phyloP scores from a whole-genome alignment of 2,113 vertebrate species.

The Phoenicopterus ruber region DNA sequence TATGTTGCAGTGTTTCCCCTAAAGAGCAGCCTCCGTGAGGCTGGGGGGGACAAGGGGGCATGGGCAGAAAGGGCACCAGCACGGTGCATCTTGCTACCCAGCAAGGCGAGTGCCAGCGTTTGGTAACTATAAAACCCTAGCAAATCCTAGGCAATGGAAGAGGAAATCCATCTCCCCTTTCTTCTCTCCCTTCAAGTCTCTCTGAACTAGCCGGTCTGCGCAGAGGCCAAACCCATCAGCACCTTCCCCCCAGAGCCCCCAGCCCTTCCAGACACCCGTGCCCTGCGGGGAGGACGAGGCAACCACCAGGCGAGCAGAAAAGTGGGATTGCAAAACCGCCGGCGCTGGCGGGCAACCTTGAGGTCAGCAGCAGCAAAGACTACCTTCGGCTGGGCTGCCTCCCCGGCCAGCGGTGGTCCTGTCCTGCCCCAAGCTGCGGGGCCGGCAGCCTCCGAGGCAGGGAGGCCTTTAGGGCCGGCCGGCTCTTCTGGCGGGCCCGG shows the following conservation, averaged over 20 bases:
- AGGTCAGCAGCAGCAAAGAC: background rate
- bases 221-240: background rate
- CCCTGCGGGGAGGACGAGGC: fast-evolving
- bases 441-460: background rate
- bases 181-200: background rate
- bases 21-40: background rate
- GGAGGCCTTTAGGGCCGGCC: background rate
- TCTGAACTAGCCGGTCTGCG: background rate
- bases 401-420: background rate
- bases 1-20: background rate
- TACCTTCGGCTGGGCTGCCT: background rate
- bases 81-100: background rate
- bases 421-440: background rate
- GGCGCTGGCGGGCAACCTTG: background rate
- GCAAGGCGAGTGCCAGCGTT: background rate
- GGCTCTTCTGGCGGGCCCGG: background rate
- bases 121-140: background rate
- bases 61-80: background rate
- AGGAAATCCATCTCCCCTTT: background rate
- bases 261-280: fast-evolving
- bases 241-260: background rate
- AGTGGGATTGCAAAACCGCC: background rate
- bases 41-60: background rate
- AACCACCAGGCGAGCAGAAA: background rate
- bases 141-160: background rate